These are phyloP conservation scores for Habrosyne pyritoides DNA, from an alignment of 2,888 invertebrate genomes.

Conservation along the genomic window DNA sequence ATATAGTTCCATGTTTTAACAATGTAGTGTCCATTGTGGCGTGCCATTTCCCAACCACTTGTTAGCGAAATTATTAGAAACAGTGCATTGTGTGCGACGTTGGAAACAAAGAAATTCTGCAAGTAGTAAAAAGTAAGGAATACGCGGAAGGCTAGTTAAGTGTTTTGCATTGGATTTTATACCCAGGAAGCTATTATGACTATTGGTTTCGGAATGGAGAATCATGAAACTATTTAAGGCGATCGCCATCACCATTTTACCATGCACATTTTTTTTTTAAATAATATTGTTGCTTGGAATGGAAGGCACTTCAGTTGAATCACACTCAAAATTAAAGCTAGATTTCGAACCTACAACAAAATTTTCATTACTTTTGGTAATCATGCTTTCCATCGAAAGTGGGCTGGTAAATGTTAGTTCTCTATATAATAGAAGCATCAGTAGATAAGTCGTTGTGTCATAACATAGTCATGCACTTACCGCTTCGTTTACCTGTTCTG, in stretches of 20 bases:
- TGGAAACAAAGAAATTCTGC: conserved; percentile 71
- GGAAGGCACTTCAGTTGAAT: conserved; percentile 7
- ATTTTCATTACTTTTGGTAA: too few species aligned
- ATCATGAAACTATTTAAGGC: conserved; percentile 12
- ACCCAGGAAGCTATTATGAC: conserved; percentile 44
- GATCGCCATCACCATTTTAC: neutral
- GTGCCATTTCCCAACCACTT: conserved; percentile 59
- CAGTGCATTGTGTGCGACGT: conserved; percentile 62
- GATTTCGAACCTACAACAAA: neutral
- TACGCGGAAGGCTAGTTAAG: conserved; percentile 54
- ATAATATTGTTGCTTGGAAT: conserved; percentile 2
- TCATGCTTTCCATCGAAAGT: neutral
- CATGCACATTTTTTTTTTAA: neutral
- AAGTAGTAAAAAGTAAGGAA: conserved; percentile 66
- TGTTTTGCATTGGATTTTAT: conserved; percentile 43
- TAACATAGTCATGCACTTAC: conserved; percentile 24
- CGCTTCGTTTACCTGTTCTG: conserved; percentile 28
- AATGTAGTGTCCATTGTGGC: conserved; percentile 57
- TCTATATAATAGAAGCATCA: conserved; percentile 5
- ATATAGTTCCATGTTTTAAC: conserved; percentile 46
- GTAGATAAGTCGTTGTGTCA: conserved; percentile 1
- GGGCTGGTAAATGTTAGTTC: neutral
- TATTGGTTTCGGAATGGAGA: conserved; percentile 30
- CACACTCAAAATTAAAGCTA: too few species aligned
- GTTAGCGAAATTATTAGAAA: conserved; percentile 73